These are phyloP conservation scores for Drosophila funebris DNA, from an alignment of 1,140 invertebrate genomes.

Conservation along the genomic window DNA sequence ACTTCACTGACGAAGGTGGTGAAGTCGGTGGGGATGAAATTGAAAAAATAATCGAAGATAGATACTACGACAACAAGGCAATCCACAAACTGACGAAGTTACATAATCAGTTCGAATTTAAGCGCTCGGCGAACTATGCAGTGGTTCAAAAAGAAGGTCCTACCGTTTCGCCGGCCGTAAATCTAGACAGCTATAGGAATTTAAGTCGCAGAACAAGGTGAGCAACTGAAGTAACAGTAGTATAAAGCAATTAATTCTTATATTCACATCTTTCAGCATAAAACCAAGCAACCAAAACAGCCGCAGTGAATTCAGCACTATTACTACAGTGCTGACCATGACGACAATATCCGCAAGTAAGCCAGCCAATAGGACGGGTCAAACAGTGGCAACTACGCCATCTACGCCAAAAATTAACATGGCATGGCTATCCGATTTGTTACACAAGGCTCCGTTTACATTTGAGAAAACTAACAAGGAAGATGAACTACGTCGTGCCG, in stretches of 20 bases:
- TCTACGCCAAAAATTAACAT: constrained; percentile 71
- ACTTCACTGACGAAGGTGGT: neutral
- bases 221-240: neutral
- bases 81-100: constrained; percentile 1
- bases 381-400: constrained; percentile 47
- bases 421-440: constrained; percentile 61
- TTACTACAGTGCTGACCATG: neutral
- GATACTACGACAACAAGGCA: neutral
- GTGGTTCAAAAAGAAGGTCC: neutral
- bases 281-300: too few species aligned
- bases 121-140: constrained; percentile 65
- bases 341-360: constrained; percentile 18
- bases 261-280: too few species aligned
- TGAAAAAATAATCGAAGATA: neutral
- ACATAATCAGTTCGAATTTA: constrained; percentile 62
- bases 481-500: constrained; percentile 70
- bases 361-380: constrained; percentile 12
- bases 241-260: neutral
- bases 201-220: constrained; percentile 62
- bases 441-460: constrained; percentile 70
- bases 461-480: constrained; percentile 79
- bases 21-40: constrained; percentile 5
- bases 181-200: constrained; percentile 71
- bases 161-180: constrained; percentile 29
- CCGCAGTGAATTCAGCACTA: neutral